Evolutionary conservation across 2,113 vertebrate genomes (phyloP).

Genomic region (Cyprinodon tularosa): DNA sequence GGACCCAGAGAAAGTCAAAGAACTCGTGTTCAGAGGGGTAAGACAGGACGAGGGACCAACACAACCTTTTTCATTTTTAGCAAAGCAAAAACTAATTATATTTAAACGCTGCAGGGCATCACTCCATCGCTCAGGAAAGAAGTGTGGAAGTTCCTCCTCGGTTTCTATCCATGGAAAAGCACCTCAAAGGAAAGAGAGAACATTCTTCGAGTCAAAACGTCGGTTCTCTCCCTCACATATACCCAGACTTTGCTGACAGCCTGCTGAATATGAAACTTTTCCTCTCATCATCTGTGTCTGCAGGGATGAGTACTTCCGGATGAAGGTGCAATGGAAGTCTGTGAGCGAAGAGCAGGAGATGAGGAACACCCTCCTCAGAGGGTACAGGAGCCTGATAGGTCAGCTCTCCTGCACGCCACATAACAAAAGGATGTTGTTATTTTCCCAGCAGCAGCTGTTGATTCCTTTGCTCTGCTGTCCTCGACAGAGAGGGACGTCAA

Average conservation of each 20-base stretch:
- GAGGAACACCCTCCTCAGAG: conserved; percentile 88
- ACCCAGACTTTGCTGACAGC: background rate
- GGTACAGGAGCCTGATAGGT: conserved; percentile 90
- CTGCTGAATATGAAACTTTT: background rate
- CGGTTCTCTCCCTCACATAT: conserved; percentile 29
- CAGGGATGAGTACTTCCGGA: conserved; percentile 92
- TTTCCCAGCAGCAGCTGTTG: background rate
- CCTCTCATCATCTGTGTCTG: background rate
- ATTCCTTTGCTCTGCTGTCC: conserved; percentile 41
- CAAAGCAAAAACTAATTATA: background rate
- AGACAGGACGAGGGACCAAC: conserved; percentile 22
- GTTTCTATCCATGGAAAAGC: conserved; percentile 89
- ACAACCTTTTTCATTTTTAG: background rate
- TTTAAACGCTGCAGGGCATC: conserved; percentile 78
- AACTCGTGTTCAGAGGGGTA: conserved; percentile 89
- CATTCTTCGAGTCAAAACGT: conserved; percentile 86
- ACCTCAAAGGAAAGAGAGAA: conserved; percentile 83
- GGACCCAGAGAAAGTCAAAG: conserved; percentile 79
- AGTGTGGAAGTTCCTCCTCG: conserved; percentile 90
- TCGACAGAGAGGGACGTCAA: conserved; percentile 87
- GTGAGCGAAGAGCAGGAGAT: conserved; percentile 91
- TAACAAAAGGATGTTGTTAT: background rate
- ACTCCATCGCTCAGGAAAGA: conserved; percentile 82
- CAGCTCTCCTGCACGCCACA: conserved; percentile 35
- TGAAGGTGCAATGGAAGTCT: conserved; percentile 95